Evolutionary conservation across 2,113 vertebrate genomes (phyloP).

Genomic region (Loxodonta africana): DNA sequence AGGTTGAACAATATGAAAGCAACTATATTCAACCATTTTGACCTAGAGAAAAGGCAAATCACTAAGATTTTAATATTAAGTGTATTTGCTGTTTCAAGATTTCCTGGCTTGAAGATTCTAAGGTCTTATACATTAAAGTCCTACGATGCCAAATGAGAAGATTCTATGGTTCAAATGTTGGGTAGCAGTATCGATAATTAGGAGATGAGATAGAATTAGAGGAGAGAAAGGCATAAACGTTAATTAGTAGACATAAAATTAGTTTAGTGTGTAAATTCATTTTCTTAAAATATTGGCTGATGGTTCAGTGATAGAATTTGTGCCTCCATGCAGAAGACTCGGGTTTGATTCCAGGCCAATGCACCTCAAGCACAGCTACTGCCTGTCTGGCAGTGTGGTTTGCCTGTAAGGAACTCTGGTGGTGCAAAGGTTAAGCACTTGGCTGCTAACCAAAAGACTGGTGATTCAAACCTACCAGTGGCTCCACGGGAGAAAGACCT

Average conservation of each 20-base stretch:
- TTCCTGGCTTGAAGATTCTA: neutral
- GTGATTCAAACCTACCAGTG: no score
- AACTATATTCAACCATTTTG: neutral
- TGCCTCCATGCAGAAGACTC: no score
- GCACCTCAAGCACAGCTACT: no score
- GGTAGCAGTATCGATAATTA: neutral
- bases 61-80: neutral
- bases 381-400: no score
- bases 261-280: neutral
- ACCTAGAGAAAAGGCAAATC: neutral
- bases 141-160: neutral
- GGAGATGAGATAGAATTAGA: no score
- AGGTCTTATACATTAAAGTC: neutral
- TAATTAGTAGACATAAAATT: neutral
- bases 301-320: no score
- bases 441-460: no score
- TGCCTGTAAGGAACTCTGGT: no score
- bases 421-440: no score
- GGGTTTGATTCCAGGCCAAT: no score
- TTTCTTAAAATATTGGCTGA: neutral
- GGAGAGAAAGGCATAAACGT: neutral
- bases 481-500: neutral
- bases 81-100: neutral
- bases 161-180: neutral
- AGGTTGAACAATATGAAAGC: neutral